Evolutionary conservation across 2,113 vertebrate species (phyloP).

Genomic region (Otocyon megalotis): DNA sequence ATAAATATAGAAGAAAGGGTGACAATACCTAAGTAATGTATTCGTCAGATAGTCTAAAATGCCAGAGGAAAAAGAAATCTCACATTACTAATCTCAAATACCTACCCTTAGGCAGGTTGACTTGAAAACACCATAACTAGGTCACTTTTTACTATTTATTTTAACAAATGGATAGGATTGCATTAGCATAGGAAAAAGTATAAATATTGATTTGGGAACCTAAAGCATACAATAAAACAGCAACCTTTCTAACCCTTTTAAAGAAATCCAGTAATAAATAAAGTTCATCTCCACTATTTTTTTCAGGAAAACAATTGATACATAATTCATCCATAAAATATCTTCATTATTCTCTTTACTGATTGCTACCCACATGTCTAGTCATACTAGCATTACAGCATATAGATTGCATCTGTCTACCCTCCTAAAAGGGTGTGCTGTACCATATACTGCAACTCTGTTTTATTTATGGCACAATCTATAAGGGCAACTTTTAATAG

Average conservation of each 20-base stretch:
- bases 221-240: slow-evolving; percentile 87
- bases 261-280: slow-evolving; percentile 89
- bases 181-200: slow-evolving; percentile 90
- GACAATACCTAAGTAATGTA: slow-evolving; percentile 53
- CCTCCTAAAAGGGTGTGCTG: slow-evolving; percentile 69
- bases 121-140: slow-evolving; percentile 81
- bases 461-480: slow-evolving; percentile 86
- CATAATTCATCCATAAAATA: slow-evolving; percentile 88
- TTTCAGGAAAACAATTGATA: slow-evolving; percentile 88
- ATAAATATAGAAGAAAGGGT: slow-evolving; percentile 68
- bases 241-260: slow-evolving; percentile 91
- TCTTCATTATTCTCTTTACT: slow-evolving; percentile 82
- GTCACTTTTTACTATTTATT: slow-evolving; percentile 90
- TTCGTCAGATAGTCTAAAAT: slow-evolving; percentile 71
- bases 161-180: slow-evolving; percentile 87
- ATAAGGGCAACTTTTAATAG: slow-evolving; percentile 84
- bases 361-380: slow-evolving; percentile 74
- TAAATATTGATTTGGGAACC: slow-evolving; percentile 93
- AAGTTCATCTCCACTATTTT: slow-evolving; percentile 84
- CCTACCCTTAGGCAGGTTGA: slow-evolving; percentile 72
- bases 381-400: slow-evolving; percentile 49
- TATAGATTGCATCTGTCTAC: slow-evolving; percentile 72
- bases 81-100: slow-evolving; percentile 67
- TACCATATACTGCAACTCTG: slow-evolving; percentile 58
- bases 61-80: slow-evolving; percentile 36